These are phyloP conservation scores for Ariolimax columbianus DNA, from an alignment of 2,888 invertebrate species.

Conservation along the genomic window DNA sequence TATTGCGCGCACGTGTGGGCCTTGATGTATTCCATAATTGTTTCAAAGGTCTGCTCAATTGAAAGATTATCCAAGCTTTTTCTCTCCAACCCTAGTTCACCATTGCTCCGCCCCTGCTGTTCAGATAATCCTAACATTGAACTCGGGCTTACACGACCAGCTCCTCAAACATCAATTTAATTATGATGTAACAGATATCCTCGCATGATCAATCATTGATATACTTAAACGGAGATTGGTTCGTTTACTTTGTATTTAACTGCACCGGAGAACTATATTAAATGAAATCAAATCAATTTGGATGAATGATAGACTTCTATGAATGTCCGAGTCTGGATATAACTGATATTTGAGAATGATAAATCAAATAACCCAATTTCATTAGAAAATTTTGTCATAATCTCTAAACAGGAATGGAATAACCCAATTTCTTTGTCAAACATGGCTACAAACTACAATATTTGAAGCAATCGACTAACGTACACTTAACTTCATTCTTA, in stretches of 20 bases:
- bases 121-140: neutral
- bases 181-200: neutral
- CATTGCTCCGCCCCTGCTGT: neutral
- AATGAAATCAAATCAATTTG: neutral
- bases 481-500: no score
- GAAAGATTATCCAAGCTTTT: no score
- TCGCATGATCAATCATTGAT: neutral
- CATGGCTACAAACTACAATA: no score
- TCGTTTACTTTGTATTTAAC: neutral
- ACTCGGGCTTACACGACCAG: neutral
- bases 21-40: no score
- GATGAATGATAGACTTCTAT: neutral
- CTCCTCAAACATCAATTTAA: conserved; percentile 12
- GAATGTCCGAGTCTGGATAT: neutral
- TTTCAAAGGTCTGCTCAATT: no score
- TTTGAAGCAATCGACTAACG: no score
- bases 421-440: no score
- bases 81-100: no score
- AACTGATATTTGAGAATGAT: neutral
- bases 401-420: no score
- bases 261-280: neutral
- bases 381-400: neutral
- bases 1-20: no score
- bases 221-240: neutral
- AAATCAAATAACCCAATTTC: neutral